Percentiles rank a stretch among this genome's conserved stretches.
Evolutionary conservation across 2,888 invertebrate genomes (phyloP).

Genomic region (Scaptomyza polygonia): DNA sequence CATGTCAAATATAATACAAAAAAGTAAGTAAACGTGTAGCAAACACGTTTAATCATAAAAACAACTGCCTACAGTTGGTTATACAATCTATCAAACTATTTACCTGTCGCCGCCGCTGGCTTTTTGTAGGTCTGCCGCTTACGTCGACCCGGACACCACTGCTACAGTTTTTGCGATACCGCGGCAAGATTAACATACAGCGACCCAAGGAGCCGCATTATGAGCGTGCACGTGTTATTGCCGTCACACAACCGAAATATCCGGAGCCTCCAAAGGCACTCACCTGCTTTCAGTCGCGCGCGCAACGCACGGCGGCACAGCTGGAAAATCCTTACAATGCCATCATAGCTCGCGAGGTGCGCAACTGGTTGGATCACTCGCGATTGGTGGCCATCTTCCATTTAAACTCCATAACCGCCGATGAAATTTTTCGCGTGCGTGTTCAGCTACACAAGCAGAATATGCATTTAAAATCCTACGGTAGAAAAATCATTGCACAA

Average conservation of each 20-base stretch:
- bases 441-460: conserved; percentile 87
- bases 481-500: conserved; percentile 87
- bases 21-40: conserved; percentile 33
- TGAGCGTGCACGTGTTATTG: conserved; percentile 87
- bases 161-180: conserved; percentile 87
- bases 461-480: conserved; percentile 89
- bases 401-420: conserved; percentile 88
- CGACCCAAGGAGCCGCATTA: conserved; percentile 90
- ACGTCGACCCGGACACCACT: conserved; percentile 79
- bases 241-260: conserved; percentile 88
- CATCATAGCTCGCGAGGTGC: conserved; percentile 89
- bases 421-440: conserved; percentile 88
- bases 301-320: conserved; percentile 68
- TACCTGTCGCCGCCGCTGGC: neutral
- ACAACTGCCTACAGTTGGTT: conserved; percentile 20
- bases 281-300: conserved; percentile 85
- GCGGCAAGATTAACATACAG: conserved; percentile 92
- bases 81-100: conserved; percentile 46
- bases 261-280: conserved; percentile 85
- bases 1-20: conserved; percentile 54
- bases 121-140: conserved; percentile 52
- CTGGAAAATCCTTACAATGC: conserved; percentile 89
- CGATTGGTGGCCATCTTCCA: conserved; percentile 90
- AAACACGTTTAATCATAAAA: neutral
- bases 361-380: conserved; percentile 89